A percentile compares a stretch with the other conserved stretches of the same genome.
These are phyloP conservation scores for Rotaria sp. DNA, from an alignment of 2,888 invertebrate species.

Conservation along the genomic window DNA sequence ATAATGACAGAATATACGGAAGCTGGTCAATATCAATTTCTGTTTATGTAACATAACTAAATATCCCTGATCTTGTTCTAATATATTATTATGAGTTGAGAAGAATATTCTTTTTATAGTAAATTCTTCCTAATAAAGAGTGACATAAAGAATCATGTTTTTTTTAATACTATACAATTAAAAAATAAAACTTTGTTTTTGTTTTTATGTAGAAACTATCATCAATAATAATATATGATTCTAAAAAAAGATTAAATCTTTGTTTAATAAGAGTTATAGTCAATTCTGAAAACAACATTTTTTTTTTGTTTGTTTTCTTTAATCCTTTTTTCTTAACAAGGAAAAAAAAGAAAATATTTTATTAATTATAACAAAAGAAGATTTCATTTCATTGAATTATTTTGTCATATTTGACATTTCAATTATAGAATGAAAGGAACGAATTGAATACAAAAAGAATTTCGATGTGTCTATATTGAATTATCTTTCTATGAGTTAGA, in stretches of 20 bases:
- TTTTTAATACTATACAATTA: neutral
- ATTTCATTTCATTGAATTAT: neutral
- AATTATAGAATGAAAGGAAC: neutral
- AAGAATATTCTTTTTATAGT: neutral
- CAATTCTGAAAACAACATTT: neutral
- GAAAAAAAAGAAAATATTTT: neutral
- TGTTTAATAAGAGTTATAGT: neutral
- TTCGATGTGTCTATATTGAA: neutral
- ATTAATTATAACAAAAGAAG: neutral
- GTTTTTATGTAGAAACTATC: neutral
- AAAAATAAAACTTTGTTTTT: neutral
- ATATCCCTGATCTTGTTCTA: neutral
- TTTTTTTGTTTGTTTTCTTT: neutral
- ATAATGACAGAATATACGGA: neutral
- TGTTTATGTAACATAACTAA: neutral
- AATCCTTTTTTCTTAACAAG: neutral
- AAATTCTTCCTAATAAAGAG: neutral
- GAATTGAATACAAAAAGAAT: neutral
- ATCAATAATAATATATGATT: neutral
- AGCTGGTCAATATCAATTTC: neutral
- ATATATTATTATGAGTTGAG: neutral
- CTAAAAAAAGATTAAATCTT: neutral
- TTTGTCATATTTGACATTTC: neutral
- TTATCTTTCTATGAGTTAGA: neutral
- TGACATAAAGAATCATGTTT: neutral